Evolutionary conservation across 1,140 invertebrate species (phyloP).

Genomic region (Sinella curviseta): DNA sequence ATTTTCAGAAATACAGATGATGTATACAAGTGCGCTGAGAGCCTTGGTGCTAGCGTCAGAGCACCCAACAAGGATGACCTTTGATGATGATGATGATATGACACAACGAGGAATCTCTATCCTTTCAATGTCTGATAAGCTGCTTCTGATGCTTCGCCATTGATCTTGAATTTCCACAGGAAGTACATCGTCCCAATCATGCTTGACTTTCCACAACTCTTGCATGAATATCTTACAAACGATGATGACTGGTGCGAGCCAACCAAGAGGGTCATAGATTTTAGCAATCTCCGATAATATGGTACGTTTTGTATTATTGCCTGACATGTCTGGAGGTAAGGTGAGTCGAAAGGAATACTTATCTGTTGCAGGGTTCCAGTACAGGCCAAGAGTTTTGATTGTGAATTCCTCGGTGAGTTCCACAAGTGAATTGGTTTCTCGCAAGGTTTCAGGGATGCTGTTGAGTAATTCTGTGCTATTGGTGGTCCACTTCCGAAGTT

Average conservation of each 20-base stretch:
- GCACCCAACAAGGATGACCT: background rate
- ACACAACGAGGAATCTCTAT: constrained; percentile 38
- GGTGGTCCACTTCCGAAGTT: constrained; percentile 54
- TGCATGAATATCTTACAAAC: constrained; percentile 56
- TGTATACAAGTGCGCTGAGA: background rate
- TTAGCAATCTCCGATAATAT: constrained; percentile 51
- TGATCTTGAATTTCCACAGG: constrained; percentile 44
- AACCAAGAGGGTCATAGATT: constrained; percentile 57
- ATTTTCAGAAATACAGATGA: background rate
- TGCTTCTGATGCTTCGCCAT: constrained; percentile 44
- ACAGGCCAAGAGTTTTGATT: constrained; percentile 41
- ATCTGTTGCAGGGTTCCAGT: constrained; percentile 37
- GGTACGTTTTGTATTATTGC: constrained; percentile 49
- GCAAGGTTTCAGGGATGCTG: constrained; percentile 18
- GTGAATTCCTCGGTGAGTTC: background rate
- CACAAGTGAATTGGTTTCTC: background rate
- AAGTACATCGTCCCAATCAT: constrained; percentile 56
- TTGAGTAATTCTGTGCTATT: constrained; percentile 50
- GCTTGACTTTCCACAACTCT: constrained; percentile 52
- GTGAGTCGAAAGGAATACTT: background rate
- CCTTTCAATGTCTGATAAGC: constrained; percentile 41
- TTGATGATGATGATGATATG: background rate
- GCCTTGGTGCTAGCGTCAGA: background rate
- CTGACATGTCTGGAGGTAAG: background rate
- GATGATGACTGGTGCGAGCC: constrained; percentile 53